Base-by-base conservation (phyloP, 37 sponge, comb jelly and placozoan species). In the Corticium candelabrum region DNA sequence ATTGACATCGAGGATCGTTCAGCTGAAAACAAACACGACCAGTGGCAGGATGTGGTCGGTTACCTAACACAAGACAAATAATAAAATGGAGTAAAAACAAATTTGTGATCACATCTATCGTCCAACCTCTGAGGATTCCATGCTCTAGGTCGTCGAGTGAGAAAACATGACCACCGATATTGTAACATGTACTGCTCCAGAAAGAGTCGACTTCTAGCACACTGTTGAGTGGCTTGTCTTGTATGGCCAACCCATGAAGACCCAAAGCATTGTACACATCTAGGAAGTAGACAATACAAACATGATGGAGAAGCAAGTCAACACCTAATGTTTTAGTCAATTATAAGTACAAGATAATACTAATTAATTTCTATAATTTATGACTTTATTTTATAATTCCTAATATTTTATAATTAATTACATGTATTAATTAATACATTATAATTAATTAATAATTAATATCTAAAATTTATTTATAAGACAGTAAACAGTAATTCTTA, bases 61-160 rank as follows among this genome's bases (percentile, higher is more conserved):
- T 89, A 30, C 81, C 89, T 90, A 41, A 0, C 5, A 5, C 27
- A 4, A 78, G 1, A 41, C 27, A n/a, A 15, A 35, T 73, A 80
- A 37, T 40, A 73, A 3, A 31, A 35, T 29, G 74, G 41, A 80
- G 21, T 75, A 43, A 7, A 1, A 32, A 7, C 31, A 70, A 5
- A 43, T 21, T 29, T 7, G 73, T 5, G 21, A 34, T 30, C 73
- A 70, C 4, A 35, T 7, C 73, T 70, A 5, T 15, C 5, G 35
- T 7, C 85, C 37, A 40, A 91, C 91, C 91, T 82, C 93, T 81
- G 11, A 93, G 82, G 3, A 93, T 75, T 2, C 93, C 93, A 79
- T 93, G 93, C 39, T 93, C 93, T 36, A 93, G 89, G 71, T 93
- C 93, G 77, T 93, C 93, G 73, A 93, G 84, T 2, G 90, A 89